These are phyloP conservation scores for Zosterops lateralis DNA, from an alignment of 2,113 vertebrate genomes.

Conservation along the genomic window DNA sequence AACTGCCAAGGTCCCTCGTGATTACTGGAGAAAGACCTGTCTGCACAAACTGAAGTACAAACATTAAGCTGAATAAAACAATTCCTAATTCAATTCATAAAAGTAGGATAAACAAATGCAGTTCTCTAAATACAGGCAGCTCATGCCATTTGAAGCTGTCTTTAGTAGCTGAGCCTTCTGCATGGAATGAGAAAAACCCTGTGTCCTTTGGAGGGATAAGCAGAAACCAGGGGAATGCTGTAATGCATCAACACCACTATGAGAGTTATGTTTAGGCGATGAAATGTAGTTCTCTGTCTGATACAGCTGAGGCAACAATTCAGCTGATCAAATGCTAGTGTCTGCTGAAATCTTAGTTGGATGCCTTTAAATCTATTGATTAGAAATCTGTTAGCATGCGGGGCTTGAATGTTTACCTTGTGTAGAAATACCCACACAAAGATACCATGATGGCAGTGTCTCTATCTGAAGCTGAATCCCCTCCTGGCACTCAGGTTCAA, in stretches of 20 bases:
- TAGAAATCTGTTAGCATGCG: background rate
- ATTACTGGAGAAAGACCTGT: background rate
- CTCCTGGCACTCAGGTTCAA: background rate
- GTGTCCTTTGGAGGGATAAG: background rate
- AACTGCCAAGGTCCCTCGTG: background rate
- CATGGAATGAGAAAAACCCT: background rate
- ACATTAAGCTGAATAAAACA: background rate
- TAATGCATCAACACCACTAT: background rate
- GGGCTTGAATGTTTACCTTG: background rate
- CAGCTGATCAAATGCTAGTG: background rate
- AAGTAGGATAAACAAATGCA: background rate
- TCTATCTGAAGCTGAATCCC: background rate
- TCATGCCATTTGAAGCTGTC: background rate
- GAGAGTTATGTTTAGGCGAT: background rate
- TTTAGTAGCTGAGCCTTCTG: background rate
- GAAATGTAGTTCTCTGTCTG: background rate
- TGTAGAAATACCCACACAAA: background rate
- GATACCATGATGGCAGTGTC: background rate
- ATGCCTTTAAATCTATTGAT: background rate
- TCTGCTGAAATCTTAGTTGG: background rate
- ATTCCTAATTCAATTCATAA: background rate
- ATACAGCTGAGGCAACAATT: background rate
- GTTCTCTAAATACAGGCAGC: rapidly evolving
- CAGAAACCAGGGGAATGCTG: background rate
- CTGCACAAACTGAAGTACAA: background rate